phyloP scores from a whole-genome alignment of 2,113 vertebrate genomes.

The Scomber scombrus region DNA sequence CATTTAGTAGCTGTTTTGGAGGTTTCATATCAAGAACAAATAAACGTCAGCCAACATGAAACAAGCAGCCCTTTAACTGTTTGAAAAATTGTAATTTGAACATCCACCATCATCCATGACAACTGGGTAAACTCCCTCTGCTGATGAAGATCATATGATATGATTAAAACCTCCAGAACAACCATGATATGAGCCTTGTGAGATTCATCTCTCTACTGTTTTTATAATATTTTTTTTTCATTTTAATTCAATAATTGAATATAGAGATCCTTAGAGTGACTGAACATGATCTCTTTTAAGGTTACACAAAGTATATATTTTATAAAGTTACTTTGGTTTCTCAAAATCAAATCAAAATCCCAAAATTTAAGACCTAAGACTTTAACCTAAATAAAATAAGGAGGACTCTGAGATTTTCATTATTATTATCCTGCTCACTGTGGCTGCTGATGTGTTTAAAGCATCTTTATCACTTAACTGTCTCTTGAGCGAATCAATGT shows the following conservation, averaged over 20 bases:
- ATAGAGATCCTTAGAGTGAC: too few relatives aligned
- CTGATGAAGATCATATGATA: neutral
- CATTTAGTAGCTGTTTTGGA: neutral
- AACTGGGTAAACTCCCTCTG: neutral
- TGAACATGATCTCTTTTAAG: neutral
- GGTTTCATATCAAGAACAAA: neutral
- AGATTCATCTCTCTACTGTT: too few relatives aligned
- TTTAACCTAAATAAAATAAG: neutral
- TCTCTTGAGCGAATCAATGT: conserved; percentile 39
- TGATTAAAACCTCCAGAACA: neutral
- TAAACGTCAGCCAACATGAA: neutral
- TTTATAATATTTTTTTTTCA: too few relatives aligned
- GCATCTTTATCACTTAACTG: conserved; percentile 10
- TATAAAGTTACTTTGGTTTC: neutral
- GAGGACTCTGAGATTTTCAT: neutral
- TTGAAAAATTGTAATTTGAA: neutral
- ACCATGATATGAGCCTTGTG: too few relatives aligned
- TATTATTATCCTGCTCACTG: too few relatives aligned
- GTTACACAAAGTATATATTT: neutral
- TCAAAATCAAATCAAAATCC: neutral
- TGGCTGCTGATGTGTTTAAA: conserved; percentile 14
- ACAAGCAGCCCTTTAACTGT: neutral
- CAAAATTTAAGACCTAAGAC: too few relatives aligned
- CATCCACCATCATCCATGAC: too few relatives aligned
- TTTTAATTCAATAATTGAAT: too few relatives aligned